phyloP scores from a whole-genome alignment of 2,797 vertebrate genomes.

The Chloroceryle inda region DNA sequence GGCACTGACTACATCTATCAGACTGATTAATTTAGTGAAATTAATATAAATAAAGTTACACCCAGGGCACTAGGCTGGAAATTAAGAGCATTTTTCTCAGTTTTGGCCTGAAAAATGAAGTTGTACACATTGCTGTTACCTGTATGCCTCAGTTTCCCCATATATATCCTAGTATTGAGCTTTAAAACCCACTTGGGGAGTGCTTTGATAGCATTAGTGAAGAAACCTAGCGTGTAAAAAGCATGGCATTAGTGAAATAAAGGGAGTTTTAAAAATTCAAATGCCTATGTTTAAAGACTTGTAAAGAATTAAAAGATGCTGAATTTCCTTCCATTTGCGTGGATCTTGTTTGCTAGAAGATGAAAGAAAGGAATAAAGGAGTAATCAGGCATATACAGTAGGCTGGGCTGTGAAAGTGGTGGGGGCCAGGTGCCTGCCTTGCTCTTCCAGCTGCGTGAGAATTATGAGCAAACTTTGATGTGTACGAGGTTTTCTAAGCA shows the following conservation, averaged over 20 bases:
- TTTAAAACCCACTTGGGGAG: not conserved
- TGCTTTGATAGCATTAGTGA: not conserved
- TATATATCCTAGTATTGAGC: not conserved
- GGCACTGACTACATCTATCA: not conserved
- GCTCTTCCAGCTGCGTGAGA: not conserved
- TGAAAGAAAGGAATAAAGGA: not conserved
- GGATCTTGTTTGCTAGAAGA: not conserved
- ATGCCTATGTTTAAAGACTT: not conserved
- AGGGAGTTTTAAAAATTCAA: not conserved
- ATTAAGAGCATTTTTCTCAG: not conserved
- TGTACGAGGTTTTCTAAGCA: not conserved
- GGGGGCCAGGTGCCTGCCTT: not conserved
- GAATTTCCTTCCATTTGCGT: not conserved
- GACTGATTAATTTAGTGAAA: not conserved
- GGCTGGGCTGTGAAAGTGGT: not conserved
- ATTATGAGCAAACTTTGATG: not conserved
- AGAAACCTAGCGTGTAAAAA: not conserved
- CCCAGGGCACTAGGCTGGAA: not conserved
- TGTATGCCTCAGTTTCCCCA: not conserved
- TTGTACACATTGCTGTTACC: not conserved
- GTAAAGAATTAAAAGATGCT: not conserved
- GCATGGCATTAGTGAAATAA: not conserved
- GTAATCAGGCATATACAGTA: not conserved
- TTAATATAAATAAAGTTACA: not conserved
- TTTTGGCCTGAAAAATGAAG: not conserved